phyloP scores from a whole-genome alignment of 53 echinoderm and acorn worm species.

The Echinarachnius parma region DNA sequence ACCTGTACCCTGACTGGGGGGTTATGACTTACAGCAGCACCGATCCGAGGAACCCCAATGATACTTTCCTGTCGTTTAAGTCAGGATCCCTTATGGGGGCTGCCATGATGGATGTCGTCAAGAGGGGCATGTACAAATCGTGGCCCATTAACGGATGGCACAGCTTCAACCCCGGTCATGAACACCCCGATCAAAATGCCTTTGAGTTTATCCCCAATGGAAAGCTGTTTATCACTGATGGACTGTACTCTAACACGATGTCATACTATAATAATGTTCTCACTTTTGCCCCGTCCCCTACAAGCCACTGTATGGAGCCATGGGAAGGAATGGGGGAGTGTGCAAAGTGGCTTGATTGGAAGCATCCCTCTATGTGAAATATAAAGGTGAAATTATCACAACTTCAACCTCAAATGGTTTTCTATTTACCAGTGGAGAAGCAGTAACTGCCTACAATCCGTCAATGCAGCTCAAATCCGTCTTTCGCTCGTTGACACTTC shows the following conservation, averaged over 20 bases:
- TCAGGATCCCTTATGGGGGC: constrained; percentile 82
- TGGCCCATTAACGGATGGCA: constrained; percentile 82
- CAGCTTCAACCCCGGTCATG: constrained; percentile 97
- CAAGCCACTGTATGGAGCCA: constrained; percentile 73
- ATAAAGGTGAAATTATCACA: constrained; percentile 73
- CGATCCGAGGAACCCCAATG: constrained; percentile 39
- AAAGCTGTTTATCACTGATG: constrained; percentile 81
- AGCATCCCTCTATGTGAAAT: constrained; percentile 47
- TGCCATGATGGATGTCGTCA: constrained; percentile 81
- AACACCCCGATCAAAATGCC: constrained; percentile 98
- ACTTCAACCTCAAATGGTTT: constrained; percentile 52
- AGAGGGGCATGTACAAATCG: constrained; percentile 78
- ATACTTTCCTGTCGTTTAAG: constrained; percentile 93
- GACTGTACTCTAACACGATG: constrained; percentile 82
- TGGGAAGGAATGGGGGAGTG: constrained; percentile 99
- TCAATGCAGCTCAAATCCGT: constrained; percentile 77
- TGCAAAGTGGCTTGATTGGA: constrained; percentile 80
- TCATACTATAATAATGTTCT: constrained; percentile 85
- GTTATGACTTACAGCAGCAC: constrained; percentile 77
- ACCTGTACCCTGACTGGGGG: constrained; percentile 90
- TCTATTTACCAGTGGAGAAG: constrained; percentile 78
- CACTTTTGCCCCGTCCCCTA: constrained; percentile 76
- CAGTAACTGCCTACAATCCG: constrained; percentile 64
- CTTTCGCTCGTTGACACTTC: constrained; percentile 71
- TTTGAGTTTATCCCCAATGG: constrained; percentile 88